Evolutionary conservation across 92 coral and sea anemone species (phyloP), one percentile per base, ranked within the genome.

Genomic region (Paragorgia papillata): DNA sequence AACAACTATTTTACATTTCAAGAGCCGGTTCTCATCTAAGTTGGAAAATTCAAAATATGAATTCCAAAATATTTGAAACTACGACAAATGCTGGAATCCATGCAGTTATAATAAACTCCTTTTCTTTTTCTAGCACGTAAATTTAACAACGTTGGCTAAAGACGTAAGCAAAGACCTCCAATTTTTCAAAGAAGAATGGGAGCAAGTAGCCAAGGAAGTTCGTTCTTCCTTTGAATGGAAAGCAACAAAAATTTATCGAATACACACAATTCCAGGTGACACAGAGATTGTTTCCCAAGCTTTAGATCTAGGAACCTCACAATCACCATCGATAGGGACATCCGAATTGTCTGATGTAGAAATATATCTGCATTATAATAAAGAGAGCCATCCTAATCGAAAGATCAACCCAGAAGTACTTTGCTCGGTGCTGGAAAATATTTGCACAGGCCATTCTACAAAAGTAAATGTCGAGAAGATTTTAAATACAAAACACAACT

Each of bases 341-440:
- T 62, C 44, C 10, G 27, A 62, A 1, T 20, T 10, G 26, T 62
- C 68, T 30, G 24, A 62, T 22, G 68, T 62, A 15, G 43, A 62
- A 31, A 28, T 62, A 30, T 15, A 2, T 3, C 13, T 31, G 4
- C 46, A 34, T 14, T 32, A 31, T 35, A 32, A 25, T 15, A 58
- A 14, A 9, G 9, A 27, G 8, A 30, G 20, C 17, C 2, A 21
- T 0, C 10, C n/a, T 3, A 31, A 62, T 32, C 43, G 12, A 62
- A 46, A 46, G 20, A 48, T 44, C 39, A 22, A 63, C 62, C 74
- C 62, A 10, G 26, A 46, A 50, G 40, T 19, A 25, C 67, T 92
- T 0, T 92, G 97, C 51, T 85, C 88, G 2, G 92, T 92, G 10
- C 75, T 92, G 73, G 62, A 82, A 59, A 74, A 86, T 39, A 56